Base-by-base conservation (phyloP, 2,888 invertebrate species). In the Palloptera scutellata region DNA sequence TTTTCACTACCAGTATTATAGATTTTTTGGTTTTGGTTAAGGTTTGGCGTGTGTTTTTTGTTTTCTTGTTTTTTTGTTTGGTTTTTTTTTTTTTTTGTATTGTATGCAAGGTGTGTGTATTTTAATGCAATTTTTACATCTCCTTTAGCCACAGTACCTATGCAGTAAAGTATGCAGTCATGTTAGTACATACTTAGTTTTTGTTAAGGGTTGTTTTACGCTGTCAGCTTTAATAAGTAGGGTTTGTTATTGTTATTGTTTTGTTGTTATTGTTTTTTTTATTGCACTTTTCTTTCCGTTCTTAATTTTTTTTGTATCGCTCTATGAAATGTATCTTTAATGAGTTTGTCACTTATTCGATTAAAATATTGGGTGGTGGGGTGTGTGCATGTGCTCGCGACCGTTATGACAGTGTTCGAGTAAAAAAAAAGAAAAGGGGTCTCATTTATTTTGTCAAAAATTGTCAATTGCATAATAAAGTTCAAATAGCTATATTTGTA, bases 81-180 rank as follows among this genome's bases (percentile, higher is more conserved):
- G 15, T 2, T 48, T 48, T 2, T 48, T 48, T 2, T 48, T 2
- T 48, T 48, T 48, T 48, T 48, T 48, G 12, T 48, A 11, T n/a
- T 53, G 11, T n/a, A 11, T 53, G 53, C 53, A 53, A 53, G 53
- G 53, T 19, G 15, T 19, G 15, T 12, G 19, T 17, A 53, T 17
- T 53, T 30, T 53, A 53, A 53, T 53, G 53, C 53, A 53, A 53
- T 53, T 53, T 53, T 53, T 53, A 11, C 53, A 53, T 17, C 15
- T 53, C 8, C 12, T 15, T 30, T 30, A 6, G 30, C 6, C 30
- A 30, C n/a, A n/a, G n/a, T n/a, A n/a, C n/a, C n/a, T n/a, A n/a
- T n/a, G n/a, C n/a, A n/a, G n/a, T n/a, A n/a, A 30, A 30, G 30
- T 30, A 30, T 30, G 30, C 30, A 30, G 30, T 30, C 30, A 30